Evolutionary conservation across 2,888 invertebrate genomes (phyloP), one percentile per base, ranked within the genome.

Genomic region (Flexamia atlantica): DNA sequence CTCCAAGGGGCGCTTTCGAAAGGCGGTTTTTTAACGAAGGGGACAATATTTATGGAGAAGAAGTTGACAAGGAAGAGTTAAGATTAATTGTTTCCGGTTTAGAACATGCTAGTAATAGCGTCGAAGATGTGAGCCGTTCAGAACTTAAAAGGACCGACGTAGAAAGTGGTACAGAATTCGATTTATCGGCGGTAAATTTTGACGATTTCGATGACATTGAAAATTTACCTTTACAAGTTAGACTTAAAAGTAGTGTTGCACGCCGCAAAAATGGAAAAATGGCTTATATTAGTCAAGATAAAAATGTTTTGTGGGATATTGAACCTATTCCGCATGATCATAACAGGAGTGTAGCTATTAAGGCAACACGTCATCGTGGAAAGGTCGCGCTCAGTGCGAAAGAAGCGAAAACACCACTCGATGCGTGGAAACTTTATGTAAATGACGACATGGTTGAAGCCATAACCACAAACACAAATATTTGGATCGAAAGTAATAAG

Each of bases 401-500:
- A 36, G 28, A 40, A 17, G 2, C 36, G 30, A 32, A 30, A 17
- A 25, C 74, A 5, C 36, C 74, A 25, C n/a, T 36, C 7, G 36
- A 74, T 7, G 4, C 40, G 3, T 74, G 30, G 74, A 74, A 28
- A n/a, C 4, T 74, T 17, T 74, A 32, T 30, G 10, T 74, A 17
- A 28, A 28, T 17, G 28, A 74, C n/a, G 36, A 74, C 3, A 74
- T 74, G 17, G 14, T 74, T 20, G 40, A 30, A 32, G n/a, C 14
- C 4, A 30, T 74, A 17, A 32, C 36, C 17, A 5, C 14, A 20
- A 32, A 32, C 36, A 74, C 74, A 20, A 74, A 74, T 40, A n/a
- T 74, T 36, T 74, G 36, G 30, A 74, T 74, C 23, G 74, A 74
- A 74, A 74, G 5, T 17, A 74, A 32, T 14, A 74, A 23, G 74